A percentile compares a stretch with the other conserved stretches of the same genome.
These are phyloP conservation scores for Pygocentrus nattereri DNA, from an alignment of 2,797 vertebrate genomes.

Conservation along the genomic window DNA sequence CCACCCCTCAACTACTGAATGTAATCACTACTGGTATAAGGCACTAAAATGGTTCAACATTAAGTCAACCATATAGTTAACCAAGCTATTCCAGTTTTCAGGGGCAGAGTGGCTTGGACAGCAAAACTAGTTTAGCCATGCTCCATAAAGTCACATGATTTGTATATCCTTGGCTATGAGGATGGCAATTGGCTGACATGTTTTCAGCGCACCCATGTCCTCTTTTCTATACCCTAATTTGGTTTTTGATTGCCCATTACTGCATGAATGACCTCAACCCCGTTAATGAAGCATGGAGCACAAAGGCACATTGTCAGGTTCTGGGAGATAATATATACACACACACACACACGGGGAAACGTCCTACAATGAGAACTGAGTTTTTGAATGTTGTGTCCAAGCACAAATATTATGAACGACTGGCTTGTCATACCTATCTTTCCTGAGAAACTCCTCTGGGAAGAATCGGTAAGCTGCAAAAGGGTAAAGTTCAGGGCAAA, in stretches of 20 bases:
- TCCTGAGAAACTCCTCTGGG: slow-evolving; percentile 35
- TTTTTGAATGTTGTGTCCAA: slow-evolving; percentile 45
- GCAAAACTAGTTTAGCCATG: slow-evolving; percentile 30
- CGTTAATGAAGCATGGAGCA: slow-evolving; percentile 30
- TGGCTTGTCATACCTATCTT: slow-evolving; percentile 51
- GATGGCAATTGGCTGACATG: slow-evolving; percentile 35
- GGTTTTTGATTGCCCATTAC: slow-evolving; percentile 50
- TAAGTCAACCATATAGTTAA: slow-evolving; percentile 31
- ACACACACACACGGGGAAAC: slow-evolving; percentile 23
- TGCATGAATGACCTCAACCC: slow-evolving; percentile 29
- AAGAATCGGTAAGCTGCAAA: slow-evolving; percentile 11
- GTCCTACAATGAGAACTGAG: slow-evolving; percentile 18
- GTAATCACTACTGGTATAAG: neutral
- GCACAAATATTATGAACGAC: slow-evolving; percentile 36
- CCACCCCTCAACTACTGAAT: neutral
- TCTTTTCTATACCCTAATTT: slow-evolving; percentile 30
- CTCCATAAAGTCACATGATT: slow-evolving; percentile 51
- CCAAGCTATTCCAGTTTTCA: slow-evolving; percentile 40
- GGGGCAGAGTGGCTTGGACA: slow-evolving; percentile 9
- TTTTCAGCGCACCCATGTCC: slow-evolving; percentile 21
- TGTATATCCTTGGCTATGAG: slow-evolving; percentile 47
- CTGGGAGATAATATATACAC: slow-evolving; percentile 48
- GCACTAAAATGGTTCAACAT: slow-evolving; percentile 40
- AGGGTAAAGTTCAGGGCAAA: slow-evolving; percentile 27
- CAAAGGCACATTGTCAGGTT: slow-evolving; percentile 38